These are phyloP conservation scores for Notocelia uddmanniana DNA, from an alignment of 2,888 invertebrate genomes.

Conservation along the genomic window DNA sequence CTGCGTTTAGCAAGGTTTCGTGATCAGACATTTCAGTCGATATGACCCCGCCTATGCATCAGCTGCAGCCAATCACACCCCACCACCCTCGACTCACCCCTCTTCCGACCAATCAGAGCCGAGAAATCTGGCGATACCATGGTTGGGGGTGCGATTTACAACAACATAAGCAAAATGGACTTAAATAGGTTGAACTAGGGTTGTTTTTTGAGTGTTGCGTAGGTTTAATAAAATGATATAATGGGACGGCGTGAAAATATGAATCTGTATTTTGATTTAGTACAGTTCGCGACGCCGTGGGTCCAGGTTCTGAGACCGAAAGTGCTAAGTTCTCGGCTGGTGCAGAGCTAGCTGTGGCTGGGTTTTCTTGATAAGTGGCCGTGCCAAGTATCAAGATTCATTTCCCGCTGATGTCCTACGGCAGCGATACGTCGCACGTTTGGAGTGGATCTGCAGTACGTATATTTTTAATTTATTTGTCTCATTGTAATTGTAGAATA, in stretches of 20 bases:
- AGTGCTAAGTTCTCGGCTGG: constrained; percentile 45
- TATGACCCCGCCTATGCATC: constrained; percentile 72
- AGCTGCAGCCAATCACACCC: constrained; percentile 71
- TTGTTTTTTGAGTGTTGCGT: constrained; percentile 46
- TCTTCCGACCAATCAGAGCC: constrained; percentile 64
- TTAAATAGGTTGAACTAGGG: constrained; percentile 30
- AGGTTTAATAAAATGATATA: constrained; percentile 73
- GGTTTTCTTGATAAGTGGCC: constrained; percentile 52
- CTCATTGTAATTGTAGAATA: no score
- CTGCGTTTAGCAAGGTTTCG: constrained; percentile 7
- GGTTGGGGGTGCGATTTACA: constrained; percentile 60
- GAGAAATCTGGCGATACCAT: constrained; percentile 71
- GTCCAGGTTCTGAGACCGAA: constrained; percentile 49
- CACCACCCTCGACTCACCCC: constrained; percentile 66
- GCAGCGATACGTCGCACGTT: constrained; percentile 84
- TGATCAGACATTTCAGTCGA: constrained; percentile 62
- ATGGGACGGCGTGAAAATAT: constrained; percentile 62
- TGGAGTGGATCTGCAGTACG: constrained; percentile 82
- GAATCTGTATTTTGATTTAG: constrained; percentile 73
- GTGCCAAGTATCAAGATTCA: constrained; percentile 79
- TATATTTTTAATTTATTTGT: constrained; percentile 46
- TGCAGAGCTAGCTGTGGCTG: constrained; percentile 50
- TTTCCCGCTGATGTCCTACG: constrained; percentile 86
- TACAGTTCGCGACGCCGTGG: constrained; percentile 58
- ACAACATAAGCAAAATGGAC: constrained; percentile 47